Conservation (phyloP, 2,888 invertebrate genomes). For the Sinohyriopsis cumingii region DNA sequence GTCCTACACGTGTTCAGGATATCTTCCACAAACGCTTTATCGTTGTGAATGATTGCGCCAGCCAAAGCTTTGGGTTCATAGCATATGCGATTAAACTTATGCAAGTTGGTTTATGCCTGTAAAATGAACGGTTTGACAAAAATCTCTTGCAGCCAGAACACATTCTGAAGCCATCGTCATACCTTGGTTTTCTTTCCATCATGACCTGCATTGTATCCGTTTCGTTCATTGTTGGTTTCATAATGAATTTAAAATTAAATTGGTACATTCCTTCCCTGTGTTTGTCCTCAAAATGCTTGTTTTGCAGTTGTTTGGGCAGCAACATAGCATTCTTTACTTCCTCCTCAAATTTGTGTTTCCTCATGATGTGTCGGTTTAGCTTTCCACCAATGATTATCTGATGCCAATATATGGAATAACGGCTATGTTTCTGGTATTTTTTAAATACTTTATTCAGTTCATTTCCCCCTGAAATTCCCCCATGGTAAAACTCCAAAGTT, state of each 20-base stretch:
- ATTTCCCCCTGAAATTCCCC: conserved; percentile 1
- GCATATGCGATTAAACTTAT: background rate
- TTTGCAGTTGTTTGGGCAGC: conserved; percentile 4
- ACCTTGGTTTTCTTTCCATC: conserved; percentile 21
- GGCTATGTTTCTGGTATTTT: conserved; percentile 7
- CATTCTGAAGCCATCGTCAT: conserved; percentile 14
- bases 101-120: background rate
- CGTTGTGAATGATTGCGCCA: conserved; percentile 7
- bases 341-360: conserved; percentile 1
- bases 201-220: conserved; percentile 7
- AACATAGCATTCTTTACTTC: conserved; percentile 7
- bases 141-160: conserved; percentile 20
- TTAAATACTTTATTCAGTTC: too few relatives aligned
- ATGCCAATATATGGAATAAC: conserved; percentile 10
- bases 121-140: conserved; percentile 9
- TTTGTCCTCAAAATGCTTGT: conserved; percentile 8
- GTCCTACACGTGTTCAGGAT: conserved; percentile 19
- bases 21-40: too few relatives aligned
- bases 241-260: conserved; percentile 5
- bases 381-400: conserved; percentile 8
- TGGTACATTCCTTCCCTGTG: conserved; percentile 13
- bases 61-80: conserved; percentile 5
- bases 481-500: too few relatives aligned
- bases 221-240: too few relatives aligned
- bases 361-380: background rate